Base-by-base conservation (phyloP, 2,797 vertebrate species). In the Mustela erminea region DNA sequence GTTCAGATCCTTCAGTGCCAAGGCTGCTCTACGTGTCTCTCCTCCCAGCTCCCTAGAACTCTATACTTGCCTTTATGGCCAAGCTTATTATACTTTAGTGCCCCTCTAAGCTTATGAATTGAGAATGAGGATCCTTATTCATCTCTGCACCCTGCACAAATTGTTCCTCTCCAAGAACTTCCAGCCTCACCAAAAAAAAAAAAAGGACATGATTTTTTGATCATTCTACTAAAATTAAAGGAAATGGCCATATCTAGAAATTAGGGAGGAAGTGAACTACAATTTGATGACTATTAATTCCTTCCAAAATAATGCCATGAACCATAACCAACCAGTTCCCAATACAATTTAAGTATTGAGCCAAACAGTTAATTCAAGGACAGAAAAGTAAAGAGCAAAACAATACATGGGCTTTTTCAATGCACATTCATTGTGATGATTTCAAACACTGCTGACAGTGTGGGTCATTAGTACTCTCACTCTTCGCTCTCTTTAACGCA, bases 241-340 rank as follows among this genome's bases (percentile, higher is more conserved):
- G 25, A 94, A 94, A 68, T 6, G 60, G 9, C 43, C 32, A 13
- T 81, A 85, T 85, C 18, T 15, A 62, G 46, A 97, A 93, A 93
- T 78, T 46, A 60, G 84, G 15, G 1, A 32, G 21, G 27, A 70
- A 46, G 0, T 56, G 21, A 90, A 90, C 77, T 77, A 43, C 27
- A 88, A 75, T 54, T 91, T 74, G n/a, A 90, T 58, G 38, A 90
- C 52, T 20, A 4, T 58, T 70, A 95, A 93, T 75, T 78, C 11
- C 77, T 93, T 97, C 72, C 46, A 96, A 94, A 95, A 87, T 80
- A 96, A 86, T 86, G 43, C 27, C 46, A 86, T 60, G 25, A 94
- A 96, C 54, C 38, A 12, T 23, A 83, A 74, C 12, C 60, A 90
- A 88, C 8, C 23, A 75, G 11, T 68, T 70, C 20, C 80, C 38